Percentiles rank a stretch among this genome's conserved stretches.
Evolutionary conservation across 2,797 vertebrate species (phyloP).

Genomic region (Enteromius trimaculatus): DNA sequence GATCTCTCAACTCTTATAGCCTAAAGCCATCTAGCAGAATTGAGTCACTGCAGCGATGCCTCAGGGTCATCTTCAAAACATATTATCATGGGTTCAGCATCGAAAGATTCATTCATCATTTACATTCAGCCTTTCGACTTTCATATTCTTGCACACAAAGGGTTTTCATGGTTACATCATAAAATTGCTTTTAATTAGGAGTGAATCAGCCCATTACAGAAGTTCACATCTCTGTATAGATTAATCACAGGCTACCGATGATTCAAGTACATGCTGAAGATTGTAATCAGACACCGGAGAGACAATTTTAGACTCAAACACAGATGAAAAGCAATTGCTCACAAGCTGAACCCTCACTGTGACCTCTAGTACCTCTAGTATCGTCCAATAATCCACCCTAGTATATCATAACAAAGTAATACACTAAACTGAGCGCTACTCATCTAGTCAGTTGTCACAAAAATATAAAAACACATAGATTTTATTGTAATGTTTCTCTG

Average conservation of each 20-base stretch:
- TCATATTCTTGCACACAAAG: conserved; percentile 5
- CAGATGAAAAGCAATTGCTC: conserved; percentile 20
- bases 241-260: conserved; percentile 26
- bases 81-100: background rate
- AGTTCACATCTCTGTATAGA: conserved; percentile 12
- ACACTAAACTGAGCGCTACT: background rate
- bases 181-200: conserved; percentile 24
- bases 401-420: background rate
- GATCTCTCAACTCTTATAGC: background rate
- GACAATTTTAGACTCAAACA: conserved; percentile 32
- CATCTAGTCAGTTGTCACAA: background rate
- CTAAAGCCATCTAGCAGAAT: conserved; percentile 7
- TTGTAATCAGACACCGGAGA: conserved; percentile 30
- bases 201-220: conserved; percentile 8
- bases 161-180: conserved; percentile 4
- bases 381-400: background rate
- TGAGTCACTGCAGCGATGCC: background rate
- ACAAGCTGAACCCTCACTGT: conserved; percentile 10
- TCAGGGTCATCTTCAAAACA: background rate
- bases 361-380: conserved; percentile 8
- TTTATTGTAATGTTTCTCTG: background rate
- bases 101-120: background rate
- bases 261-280: conserved; percentile 33
- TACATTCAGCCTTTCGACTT: conserved; percentile 1
- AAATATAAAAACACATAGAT: background rate